Evolutionary conservation across 2,113 vertebrate genomes (phyloP).

Genomic region (Pomatorhinus ruficollis): DNA sequence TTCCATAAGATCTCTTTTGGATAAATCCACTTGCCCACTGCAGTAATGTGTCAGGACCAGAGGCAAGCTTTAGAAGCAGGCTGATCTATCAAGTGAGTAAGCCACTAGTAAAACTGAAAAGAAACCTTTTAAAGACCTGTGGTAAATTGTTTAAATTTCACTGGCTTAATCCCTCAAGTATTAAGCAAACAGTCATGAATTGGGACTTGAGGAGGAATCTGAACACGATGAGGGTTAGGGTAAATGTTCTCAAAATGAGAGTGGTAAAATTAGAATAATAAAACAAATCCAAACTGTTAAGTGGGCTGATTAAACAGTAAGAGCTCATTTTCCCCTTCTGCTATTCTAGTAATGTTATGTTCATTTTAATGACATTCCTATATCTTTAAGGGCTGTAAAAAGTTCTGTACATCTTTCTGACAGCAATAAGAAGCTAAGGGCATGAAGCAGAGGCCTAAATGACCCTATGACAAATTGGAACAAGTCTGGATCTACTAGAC

Average conservation of each 20-base stretch:
- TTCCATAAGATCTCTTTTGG: background rate
- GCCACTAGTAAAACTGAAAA: background rate
- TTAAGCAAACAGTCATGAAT: slow-evolving; percentile 37
- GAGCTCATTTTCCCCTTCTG: background rate
- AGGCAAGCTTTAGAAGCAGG: background rate
- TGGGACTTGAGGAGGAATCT: background rate
- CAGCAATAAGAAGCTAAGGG: background rate
- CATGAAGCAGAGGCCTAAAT: background rate
- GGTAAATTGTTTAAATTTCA: slow-evolving; percentile 19
- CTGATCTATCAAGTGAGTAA: background rate
- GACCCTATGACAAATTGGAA: background rate
- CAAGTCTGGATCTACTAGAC: background rate
- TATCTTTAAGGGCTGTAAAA: background rate
- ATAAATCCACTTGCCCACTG: background rate
- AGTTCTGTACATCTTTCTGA: background rate
- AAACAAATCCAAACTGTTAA: slow-evolving; percentile 33
- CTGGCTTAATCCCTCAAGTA: slow-evolving; percentile 16
- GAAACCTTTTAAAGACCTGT: background rate
- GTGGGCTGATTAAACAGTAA: slow-evolving; percentile 34
- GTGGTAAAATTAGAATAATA: slow-evolving; percentile 39
- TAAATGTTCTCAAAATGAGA: background rate
- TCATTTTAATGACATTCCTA: slow-evolving; percentile 16
- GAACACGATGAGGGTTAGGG: background rate
- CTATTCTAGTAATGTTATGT: background rate
- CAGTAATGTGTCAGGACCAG: background rate